A percentile compares a stretch with the other conserved stretches of the same genome.
Evolutionary conservation across 2,113 vertebrate genomes (phyloP).

Genomic region (Callionymus lyra): DNA sequence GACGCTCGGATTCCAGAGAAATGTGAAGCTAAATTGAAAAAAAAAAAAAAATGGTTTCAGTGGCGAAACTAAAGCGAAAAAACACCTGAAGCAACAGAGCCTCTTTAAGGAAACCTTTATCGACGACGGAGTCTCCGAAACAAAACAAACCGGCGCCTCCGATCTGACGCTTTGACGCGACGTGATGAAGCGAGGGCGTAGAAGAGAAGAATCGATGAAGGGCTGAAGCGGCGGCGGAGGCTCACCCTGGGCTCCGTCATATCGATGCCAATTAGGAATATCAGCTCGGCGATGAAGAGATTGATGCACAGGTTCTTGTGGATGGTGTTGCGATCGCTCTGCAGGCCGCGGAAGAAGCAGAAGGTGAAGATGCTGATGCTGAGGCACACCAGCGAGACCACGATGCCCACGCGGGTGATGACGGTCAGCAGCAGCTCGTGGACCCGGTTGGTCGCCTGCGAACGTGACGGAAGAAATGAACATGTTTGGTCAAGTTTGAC

Average conservation of each 20-base stretch:
- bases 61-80: constrained; percentile 33
- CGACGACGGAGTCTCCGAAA: constrained; percentile 51
- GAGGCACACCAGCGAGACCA: constrained; percentile 93
- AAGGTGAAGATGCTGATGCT: constrained; percentile 97
- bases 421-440: constrained; percentile 86
- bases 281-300: constrained; percentile 95
- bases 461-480: constrained; percentile 15
- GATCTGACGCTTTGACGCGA: constrained; percentile 15
- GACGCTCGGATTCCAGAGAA: constrained; percentile 12
- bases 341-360: constrained; percentile 97
- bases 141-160: constrained; percentile 45
- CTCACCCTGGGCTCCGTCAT: constrained; percentile 91
- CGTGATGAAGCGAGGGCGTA: constrained; percentile 27
- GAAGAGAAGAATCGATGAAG: constrained; percentile 48
- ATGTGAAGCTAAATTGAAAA: background rate
- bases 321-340: constrained; percentile 97
- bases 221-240: constrained; percentile 23
- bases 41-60: constrained; percentile 2
- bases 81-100: constrained; percentile 37
- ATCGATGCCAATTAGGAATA: constrained; percentile 96
- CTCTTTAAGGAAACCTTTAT: constrained; percentile 50
- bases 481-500: too few species aligned
- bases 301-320: constrained; percentile 99
- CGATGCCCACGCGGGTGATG: constrained; percentile 94
- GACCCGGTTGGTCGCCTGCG: constrained; percentile 73